Evolutionary conservation across 2,888 invertebrate genomes (phyloP).

Genomic region (Meandrusa payeni): DNA sequence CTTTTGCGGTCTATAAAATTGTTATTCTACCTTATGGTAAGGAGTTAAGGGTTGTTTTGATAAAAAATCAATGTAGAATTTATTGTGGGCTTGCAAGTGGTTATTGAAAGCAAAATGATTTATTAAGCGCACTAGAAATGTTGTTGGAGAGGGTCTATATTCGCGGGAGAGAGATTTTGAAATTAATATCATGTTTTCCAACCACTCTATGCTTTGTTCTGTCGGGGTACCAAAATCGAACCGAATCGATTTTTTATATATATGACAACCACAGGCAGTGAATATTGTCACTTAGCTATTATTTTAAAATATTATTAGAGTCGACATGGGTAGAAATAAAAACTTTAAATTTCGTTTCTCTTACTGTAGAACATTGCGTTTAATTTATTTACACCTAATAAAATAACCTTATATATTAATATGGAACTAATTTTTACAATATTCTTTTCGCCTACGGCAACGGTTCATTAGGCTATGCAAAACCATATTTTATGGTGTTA

Average conservation of each 20-base stretch:
- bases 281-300: no score
- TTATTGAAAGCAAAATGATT: conserved; percentile 68
- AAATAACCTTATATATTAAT: no score
- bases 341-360: no score
- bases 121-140: conserved; percentile 54
- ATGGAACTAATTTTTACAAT: no score
- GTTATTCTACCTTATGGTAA: conserved; percentile 26
- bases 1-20: conserved; percentile 20
- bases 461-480: no score
- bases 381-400: no score
- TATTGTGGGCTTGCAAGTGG: conserved; percentile 56
- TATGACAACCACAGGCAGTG: no score
- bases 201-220: conserved; percentile 33
- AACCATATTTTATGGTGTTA: background rate
- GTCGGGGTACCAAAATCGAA: conserved; percentile 10
- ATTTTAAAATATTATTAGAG: no score
- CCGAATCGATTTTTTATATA: no score
- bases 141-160: conserved; percentile 40
- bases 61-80: conserved; percentile 6
- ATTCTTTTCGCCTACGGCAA: no score
- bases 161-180: conserved; percentile 41
- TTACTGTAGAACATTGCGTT: no score
- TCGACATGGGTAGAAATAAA: no score
- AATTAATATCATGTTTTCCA: conserved; percentile 49
- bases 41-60: conserved; percentile 31